These are phyloP conservation scores for Neodon shergylaensis DNA, from an alignment of 2,113 vertebrate genomes.

Conservation along the genomic window DNA sequence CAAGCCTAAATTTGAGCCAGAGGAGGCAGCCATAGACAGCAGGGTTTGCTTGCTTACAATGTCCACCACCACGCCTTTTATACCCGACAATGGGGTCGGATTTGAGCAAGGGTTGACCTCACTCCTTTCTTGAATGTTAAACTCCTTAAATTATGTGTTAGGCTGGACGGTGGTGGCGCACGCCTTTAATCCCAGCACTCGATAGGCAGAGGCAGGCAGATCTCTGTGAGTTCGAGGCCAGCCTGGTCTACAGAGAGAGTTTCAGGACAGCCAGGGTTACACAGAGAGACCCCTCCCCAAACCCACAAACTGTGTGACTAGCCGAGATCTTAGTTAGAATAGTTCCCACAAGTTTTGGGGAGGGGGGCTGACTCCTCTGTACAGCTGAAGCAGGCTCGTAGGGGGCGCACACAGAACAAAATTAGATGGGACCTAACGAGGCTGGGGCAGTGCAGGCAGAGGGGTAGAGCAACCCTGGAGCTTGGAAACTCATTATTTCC, in stretches of 20 bases:
- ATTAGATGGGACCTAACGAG: neutral
- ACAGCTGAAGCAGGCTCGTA: neutral
- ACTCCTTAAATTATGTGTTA: neutral
- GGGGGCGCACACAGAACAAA: neutral
- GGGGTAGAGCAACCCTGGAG: neutral
- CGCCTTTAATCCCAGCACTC: neutral
- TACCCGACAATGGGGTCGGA: too few species aligned
- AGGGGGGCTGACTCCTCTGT: neutral
- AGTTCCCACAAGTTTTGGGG: neutral
- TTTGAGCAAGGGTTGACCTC: neutral
- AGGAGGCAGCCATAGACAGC: neutral
- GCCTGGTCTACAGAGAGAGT: neutral
- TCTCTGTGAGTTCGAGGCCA: neutral
- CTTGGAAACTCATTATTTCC: conserved; percentile 62
- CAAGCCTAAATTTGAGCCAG: neutral
- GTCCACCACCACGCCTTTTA: neutral
- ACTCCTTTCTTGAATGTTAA: neutral
- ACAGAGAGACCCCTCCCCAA: neutral
- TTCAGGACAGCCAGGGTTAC: neutral
- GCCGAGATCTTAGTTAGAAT: neutral
- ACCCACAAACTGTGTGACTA: neutral
- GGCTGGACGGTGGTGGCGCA: rapidly evolving
- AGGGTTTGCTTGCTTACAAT: neutral
- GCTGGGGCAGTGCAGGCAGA: neutral
- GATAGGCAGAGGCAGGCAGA: neutral